Base-by-base conservation (phyloP, 2,797 vertebrate genomes). In the Tinamus major region DNA sequence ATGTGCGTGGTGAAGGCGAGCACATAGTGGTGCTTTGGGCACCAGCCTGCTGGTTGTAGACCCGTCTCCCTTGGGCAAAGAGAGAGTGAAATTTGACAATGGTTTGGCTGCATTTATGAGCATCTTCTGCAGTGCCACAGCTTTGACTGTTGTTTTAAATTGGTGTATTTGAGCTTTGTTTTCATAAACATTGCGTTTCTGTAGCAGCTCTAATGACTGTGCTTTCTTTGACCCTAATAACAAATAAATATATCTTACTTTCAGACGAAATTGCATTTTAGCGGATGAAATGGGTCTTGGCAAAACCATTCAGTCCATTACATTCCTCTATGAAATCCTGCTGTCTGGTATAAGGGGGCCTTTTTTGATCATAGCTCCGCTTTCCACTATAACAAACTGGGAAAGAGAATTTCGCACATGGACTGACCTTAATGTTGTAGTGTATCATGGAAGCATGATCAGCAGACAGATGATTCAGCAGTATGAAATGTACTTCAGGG, bases 221-320 rank as follows among this genome's bases (percentile, higher is more conserved):
- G 7, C 13, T 85, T 67, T 23, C 37, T 59, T 55, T 31, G 46
- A 74, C 69, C 41, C 68, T 39, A 49, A 49, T 95, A 77, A 90
- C 78, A 85, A 90, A 95, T 86, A 58, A 64, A 27, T 95, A 55
- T 91, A 26, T 95, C 91, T 96, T 90, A 5, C 55, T 98, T 97
- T 72, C 97, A 99, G 99, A 91, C 98, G 98, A 91, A 99, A 99
- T 98, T 99, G 99, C 97, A 99, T 99, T 97, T 98, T 99, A 97
- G 99, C 99, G 27, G 99, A 99, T 93, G 99, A 99, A 98, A 99
- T 99, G 99, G 99, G 99, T 95, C 98, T 99, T 91, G 99, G 99
- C 53, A 99, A 99, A 97, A 99, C 99, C 87, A 99, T 99, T 97
- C 99, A 99, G 96, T 99, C 99, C 82, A 99, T 99, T 95, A 99